phyloP scores from a whole-genome alignment of 2,888 invertebrate genomes.

The Unio pictorum region DNA sequence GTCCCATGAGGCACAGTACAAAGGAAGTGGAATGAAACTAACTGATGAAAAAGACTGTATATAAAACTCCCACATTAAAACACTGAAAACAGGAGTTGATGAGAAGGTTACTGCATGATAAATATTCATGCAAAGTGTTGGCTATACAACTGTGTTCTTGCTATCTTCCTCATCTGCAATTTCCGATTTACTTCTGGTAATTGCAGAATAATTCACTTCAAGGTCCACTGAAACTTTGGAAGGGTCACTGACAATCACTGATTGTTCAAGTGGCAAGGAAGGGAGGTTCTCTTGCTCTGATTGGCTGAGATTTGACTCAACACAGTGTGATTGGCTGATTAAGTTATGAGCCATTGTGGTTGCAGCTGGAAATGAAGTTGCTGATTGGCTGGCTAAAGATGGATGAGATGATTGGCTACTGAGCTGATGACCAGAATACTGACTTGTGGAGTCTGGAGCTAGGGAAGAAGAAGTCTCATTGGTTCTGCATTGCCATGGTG shows the following conservation, averaged over 20 bases:
- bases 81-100: too few species aligned
- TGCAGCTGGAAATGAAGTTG: constrained; percentile 30
- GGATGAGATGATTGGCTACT: constrained; percentile 11
- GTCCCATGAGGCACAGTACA: too few species aligned
- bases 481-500: constrained; percentile 39
- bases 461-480: constrained; percentile 25
- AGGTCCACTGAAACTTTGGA: too few species aligned
- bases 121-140: too few species aligned
- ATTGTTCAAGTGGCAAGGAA: too few species aligned
- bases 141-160: constrained; percentile 22
- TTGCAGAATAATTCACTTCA: too few species aligned
- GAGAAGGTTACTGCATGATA: too few species aligned
- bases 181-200: constrained; percentile 20
- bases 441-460: constrained; percentile 18
- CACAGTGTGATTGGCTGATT: constrained; percentile 8
- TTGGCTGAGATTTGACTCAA: constrained; percentile 10
- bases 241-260: too few species aligned
- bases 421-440: constrained; percentile 1
- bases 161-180: constrained; percentile 22
- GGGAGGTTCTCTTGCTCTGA: not conserved
- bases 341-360: constrained; percentile 4
- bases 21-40: too few species aligned
- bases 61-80: too few species aligned
- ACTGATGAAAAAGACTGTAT: too few species aligned
- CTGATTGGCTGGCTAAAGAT: constrained; percentile 20